Evolutionary conservation across 2,888 invertebrate species (phyloP).

Genomic region (Fragum whitleyi): DNA sequence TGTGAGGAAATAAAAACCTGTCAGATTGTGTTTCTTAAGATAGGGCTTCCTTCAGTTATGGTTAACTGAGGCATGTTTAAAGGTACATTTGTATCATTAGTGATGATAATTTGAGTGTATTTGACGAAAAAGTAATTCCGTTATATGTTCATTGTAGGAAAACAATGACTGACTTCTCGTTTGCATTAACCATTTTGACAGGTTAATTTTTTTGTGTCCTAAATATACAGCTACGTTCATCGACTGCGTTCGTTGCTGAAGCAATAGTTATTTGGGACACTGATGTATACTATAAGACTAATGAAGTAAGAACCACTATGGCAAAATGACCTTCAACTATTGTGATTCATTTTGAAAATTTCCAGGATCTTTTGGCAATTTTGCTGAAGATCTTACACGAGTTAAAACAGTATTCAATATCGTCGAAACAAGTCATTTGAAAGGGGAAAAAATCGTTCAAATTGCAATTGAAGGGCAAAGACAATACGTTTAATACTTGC

Average conservation of each 20-base stretch:
- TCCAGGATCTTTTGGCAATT: background rate
- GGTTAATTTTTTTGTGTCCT: too few species aligned
- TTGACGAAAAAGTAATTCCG: background rate
- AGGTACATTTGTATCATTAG: background rate
- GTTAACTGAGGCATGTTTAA: too few species aligned
- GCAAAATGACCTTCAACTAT: slow-evolving; percentile 5
- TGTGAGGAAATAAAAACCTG: too few species aligned
- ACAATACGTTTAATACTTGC: background rate
- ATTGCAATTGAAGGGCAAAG: background rate
- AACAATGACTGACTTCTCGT: too few species aligned
- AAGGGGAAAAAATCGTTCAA: background rate
- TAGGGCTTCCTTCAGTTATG: too few species aligned
- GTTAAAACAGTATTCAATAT: background rate
- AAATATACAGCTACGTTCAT: too few species aligned
- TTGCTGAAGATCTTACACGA: background rate
- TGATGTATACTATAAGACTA: background rate
- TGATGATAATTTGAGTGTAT: background rate
- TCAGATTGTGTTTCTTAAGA: too few species aligned
- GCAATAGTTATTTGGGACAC: background rate
- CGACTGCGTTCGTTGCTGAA: background rate
- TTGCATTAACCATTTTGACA: too few species aligned
- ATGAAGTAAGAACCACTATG: background rate
- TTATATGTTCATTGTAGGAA: too few species aligned
- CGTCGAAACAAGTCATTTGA: background rate
- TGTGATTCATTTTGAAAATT: background rate